phyloP scores from a whole-genome alignment of 2,888 invertebrate species.

The Drosophila borborema region DNA sequence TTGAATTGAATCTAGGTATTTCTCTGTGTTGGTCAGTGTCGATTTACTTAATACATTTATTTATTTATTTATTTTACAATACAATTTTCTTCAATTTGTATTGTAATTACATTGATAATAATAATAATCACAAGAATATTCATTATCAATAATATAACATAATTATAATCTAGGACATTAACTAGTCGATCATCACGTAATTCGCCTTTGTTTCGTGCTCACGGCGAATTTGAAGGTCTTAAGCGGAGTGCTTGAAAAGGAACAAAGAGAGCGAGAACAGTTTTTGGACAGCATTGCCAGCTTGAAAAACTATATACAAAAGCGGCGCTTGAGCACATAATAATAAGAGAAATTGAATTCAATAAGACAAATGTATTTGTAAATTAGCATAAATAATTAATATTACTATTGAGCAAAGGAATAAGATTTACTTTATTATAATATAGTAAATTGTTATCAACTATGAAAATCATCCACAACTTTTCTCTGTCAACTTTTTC shows the following conservation, averaged over 20 bases:
- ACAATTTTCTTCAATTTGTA: no score
- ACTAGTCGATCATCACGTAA: neutral
- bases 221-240: slow-evolving; percentile 49
- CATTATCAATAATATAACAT: neutral
- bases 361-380: neutral
- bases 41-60: no score
- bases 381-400: neutral
- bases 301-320: neutral
- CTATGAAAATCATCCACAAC: no score
- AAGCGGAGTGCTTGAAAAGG: neutral
- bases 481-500: slow-evolving; percentile 2
- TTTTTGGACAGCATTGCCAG: slow-evolving; percentile 13
- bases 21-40: neutral
- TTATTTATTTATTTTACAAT: no score
- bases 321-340: no score
- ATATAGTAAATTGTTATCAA: no score
- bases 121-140: neutral
- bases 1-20: no score
- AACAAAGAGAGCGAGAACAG: neutral
- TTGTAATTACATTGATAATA: no score
- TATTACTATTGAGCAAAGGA: neutral
- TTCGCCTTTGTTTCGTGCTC: slow-evolving; percentile 3
- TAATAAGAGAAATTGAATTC: neutral
- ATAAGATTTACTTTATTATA: no score
- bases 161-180: neutral